Percentiles rank a stretch among this genome's conserved stretches.
phyloP scores from a whole-genome alignment of 2,888 invertebrate species.

The Catonia carolina region DNA sequence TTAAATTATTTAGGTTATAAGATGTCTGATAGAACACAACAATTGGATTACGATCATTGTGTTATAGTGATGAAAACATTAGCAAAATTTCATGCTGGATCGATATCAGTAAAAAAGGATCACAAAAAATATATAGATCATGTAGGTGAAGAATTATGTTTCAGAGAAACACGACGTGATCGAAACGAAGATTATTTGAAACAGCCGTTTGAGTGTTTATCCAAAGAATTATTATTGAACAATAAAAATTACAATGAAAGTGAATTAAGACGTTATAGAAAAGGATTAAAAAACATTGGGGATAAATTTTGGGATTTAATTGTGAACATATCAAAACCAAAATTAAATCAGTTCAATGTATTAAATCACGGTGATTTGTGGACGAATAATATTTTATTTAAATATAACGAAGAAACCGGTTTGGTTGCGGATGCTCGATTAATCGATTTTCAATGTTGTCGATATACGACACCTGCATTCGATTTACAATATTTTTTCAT shows the following conservation, averaged over 20 bases:
- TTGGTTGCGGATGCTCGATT: slow-evolving; percentile 21
- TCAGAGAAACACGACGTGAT: not conserved
- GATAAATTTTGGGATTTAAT: slow-evolving; percentile 3
- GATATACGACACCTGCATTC: slow-evolving; percentile 23
- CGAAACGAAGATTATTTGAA: not conserved
- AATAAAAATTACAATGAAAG: not conserved
- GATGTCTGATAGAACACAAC: slow-evolving; percentile 5
- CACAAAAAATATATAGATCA: not conserved
- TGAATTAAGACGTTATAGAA: not conserved
- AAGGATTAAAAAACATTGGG: not conserved
- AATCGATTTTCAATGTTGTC: slow-evolving; percentile 25
- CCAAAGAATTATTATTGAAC: not conserved
- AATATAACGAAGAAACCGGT: slow-evolving; percentile 14
- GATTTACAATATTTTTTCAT: slow-evolving; percentile 27
- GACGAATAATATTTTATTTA: slow-evolving; percentile 29
- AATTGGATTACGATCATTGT: slow-evolving; percentile 17
- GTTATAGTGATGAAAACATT: slow-evolving; percentile 10
- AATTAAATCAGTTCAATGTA: slow-evolving; percentile 19
- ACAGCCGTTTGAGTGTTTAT: not conserved
- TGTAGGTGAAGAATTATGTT: slow-evolving; percentile 13
- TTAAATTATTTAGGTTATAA: slow-evolving; percentile 11
- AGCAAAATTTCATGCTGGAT: slow-evolving; percentile 20
- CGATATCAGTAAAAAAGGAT: slow-evolving; percentile 1
- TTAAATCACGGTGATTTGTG: slow-evolving; percentile 28
- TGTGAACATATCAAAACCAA: slow-evolving; percentile 8